phyloP scores from a whole-genome alignment of 1,140 invertebrate species.

The Drusus annulatus region DNA sequence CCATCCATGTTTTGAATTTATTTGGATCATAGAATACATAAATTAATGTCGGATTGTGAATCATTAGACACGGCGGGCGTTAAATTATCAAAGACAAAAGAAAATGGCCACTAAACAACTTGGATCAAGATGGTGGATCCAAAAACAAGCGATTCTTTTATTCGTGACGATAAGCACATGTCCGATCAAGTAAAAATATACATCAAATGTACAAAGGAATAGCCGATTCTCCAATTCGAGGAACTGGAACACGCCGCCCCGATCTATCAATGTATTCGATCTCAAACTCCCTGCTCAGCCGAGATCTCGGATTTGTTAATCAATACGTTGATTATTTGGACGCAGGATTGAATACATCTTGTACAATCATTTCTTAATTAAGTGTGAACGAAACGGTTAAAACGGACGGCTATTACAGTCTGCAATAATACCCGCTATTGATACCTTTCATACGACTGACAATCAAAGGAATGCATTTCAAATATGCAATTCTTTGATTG shows the following conservation, averaged over 20 bases:
- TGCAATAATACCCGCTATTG: too few species aligned
- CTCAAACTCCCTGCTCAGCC: background rate
- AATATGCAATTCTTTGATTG: too few species aligned
- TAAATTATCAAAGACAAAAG: conserved; percentile 45
- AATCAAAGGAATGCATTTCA: too few species aligned
- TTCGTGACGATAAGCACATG: conserved; percentile 39
- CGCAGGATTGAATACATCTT: conserved; percentile 25
- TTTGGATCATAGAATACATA: conserved; percentile 40
- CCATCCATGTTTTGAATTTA: conserved; percentile 39
- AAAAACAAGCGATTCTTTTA: conserved; percentile 11
- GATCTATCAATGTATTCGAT: conserved; percentile 22
- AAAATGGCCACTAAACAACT: conserved; percentile 10
- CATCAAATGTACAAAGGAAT: conserved; percentile 36
- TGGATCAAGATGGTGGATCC: background rate
- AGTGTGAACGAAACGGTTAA: conserved; percentile 19
- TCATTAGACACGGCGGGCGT: conserved; percentile 36
- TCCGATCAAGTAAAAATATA: conserved; percentile 27
- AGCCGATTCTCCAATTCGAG: conserved; percentile 3
- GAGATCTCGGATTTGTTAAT: conserved; percentile 28
- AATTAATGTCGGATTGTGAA: conserved; percentile 41
- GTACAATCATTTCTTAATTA: conserved; percentile 37
- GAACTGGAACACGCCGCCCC: background rate
- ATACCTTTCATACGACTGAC: too few species aligned
- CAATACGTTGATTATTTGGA: conserved; percentile 37
- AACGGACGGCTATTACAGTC: background rate